A percentile compares a stretch with the other conserved stretches of the same genome.
phyloP scores from a whole-genome alignment of 2,888 invertebrate genomes.

The Drosophila merina region DNA sequence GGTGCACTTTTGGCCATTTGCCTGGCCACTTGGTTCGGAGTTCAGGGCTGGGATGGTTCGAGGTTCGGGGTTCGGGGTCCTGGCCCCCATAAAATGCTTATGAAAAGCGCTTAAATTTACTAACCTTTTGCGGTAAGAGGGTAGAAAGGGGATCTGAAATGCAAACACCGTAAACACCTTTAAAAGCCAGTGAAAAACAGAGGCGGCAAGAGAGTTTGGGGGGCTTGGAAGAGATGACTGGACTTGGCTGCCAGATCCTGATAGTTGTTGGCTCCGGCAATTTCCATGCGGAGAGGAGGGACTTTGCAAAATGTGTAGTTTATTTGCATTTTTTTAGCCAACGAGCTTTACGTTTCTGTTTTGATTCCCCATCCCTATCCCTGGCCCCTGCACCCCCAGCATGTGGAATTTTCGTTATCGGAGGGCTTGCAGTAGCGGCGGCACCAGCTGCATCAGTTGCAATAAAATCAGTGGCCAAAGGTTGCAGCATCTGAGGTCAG shows the following conservation, averaged over 20 bases:
- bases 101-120: slow-evolving; percentile 77
- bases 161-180: slow-evolving; percentile 76
- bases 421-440: slow-evolving; percentile 65
- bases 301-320: slow-evolving; percentile 70
- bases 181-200: slow-evolving; percentile 57
- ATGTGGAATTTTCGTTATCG: slow-evolving; percentile 75
- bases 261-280: slow-evolving; percentile 69
- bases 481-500: slow-evolving; percentile 78
- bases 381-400: slow-evolving; percentile 28
- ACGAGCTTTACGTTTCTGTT: slow-evolving; percentile 70
- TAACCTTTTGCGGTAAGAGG: slow-evolving; percentile 49
- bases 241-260: slow-evolving; percentile 69
- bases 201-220: slow-evolving; percentile 1
- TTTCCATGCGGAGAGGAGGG: slow-evolving; percentile 59
- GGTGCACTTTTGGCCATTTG: slow-evolving; percentile 44
- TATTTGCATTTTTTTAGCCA: slow-evolving; percentile 76
- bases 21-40: slow-evolving; percentile 15
- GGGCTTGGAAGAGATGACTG: slow-evolving; percentile 18
- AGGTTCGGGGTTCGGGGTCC: slow-evolving; percentile 6
- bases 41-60: slow-evolving; percentile 4
- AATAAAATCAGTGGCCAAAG: slow-evolving; percentile 78
- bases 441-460: slow-evolving; percentile 62
- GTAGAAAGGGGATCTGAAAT: slow-evolving; percentile 15
- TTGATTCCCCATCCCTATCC: slow-evolving; percentile 17
- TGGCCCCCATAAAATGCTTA: slow-evolving; percentile 67